These are phyloP conservation scores for Bettongia penicillata DNA, from an alignment of 2,113 vertebrate genomes.

Conservation along the genomic window DNA sequence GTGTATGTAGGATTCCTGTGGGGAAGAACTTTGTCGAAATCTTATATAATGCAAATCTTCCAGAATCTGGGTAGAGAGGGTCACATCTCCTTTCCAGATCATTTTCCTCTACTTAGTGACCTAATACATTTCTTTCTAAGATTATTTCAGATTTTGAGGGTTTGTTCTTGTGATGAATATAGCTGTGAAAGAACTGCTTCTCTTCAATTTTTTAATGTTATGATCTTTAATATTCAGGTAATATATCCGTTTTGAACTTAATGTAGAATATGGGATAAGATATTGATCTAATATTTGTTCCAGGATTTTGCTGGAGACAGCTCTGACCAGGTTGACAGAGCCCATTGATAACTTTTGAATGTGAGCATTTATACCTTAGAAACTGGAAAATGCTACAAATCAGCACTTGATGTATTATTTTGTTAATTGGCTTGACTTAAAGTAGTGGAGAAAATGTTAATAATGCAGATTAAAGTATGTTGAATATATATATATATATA, in stretches of 20 bases:
- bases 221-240: neutral
- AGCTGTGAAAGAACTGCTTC: neutral
- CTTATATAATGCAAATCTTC: neutral
- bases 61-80: neutral
- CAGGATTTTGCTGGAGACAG: neutral
- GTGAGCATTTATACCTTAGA: neutral
- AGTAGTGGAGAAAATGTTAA: neutral
- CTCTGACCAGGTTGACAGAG: neutral
- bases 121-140: neutral
- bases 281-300: neutral
- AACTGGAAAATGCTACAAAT: neutral
- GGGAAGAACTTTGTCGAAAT: neutral
- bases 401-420: neutral
- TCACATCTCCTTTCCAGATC: neutral
- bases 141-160: neutral
- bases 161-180: neutral
- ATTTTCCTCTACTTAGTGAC: neutral
- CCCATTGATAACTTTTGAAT: neutral
- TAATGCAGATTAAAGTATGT: neutral
- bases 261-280: neutral
- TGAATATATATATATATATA: neutral
- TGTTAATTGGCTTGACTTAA: neutral
- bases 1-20: neutral
- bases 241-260: neutral
- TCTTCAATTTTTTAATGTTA: neutral